These are phyloP conservation scores for Scartelaos histophorus DNA, from an alignment of 2,113 vertebrate species.

Conservation along the genomic window DNA sequence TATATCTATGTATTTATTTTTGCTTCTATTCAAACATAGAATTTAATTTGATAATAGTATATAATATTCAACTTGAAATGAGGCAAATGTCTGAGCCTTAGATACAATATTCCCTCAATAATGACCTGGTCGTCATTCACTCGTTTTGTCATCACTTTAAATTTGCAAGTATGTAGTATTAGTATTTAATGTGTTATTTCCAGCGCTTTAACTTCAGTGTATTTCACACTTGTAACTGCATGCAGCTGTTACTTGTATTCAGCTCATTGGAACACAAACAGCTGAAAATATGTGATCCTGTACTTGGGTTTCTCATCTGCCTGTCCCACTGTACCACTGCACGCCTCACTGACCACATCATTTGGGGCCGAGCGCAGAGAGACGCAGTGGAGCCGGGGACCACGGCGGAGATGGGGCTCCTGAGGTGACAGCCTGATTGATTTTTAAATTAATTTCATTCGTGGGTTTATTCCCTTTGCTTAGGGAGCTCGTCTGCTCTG, in stretches of 20 bases:
- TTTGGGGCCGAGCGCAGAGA: constrained; percentile 15
- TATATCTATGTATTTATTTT: too few relatives aligned
- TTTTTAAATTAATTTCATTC: constrained; percentile 56
- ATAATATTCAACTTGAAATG: too few relatives aligned
- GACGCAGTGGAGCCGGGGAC: constrained; percentile 15
- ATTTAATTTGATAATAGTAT: too few relatives aligned
- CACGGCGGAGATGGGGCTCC: constrained; percentile 30
- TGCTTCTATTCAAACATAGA: too few relatives aligned
- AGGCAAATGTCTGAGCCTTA: too few relatives aligned
- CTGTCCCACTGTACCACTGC: constrained; percentile 45
- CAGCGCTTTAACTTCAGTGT: constrained; percentile 60
- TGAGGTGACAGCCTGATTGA: constrained; percentile 52
- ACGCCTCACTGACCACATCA: constrained; percentile 49
- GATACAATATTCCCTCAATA: too few relatives aligned
- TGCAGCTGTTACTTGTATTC: constrained; percentile 14
- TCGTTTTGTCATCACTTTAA: not conserved
- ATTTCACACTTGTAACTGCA: constrained; percentile 43
- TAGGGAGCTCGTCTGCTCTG: constrained; percentile 7
- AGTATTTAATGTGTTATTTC: not conserved
- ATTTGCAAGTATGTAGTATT: not conserved
- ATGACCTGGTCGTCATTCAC: not conserved
- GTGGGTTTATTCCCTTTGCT: constrained; percentile 35
- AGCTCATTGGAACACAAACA: constrained; percentile 57
- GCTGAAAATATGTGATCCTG: constrained; percentile 45
- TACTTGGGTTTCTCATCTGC: constrained; percentile 43